Evolutionary conservation across 2,797 vertebrate species (phyloP), one percentile per base, ranked within the genome.

Genomic region (Rhabdomys pumilio): DNA sequence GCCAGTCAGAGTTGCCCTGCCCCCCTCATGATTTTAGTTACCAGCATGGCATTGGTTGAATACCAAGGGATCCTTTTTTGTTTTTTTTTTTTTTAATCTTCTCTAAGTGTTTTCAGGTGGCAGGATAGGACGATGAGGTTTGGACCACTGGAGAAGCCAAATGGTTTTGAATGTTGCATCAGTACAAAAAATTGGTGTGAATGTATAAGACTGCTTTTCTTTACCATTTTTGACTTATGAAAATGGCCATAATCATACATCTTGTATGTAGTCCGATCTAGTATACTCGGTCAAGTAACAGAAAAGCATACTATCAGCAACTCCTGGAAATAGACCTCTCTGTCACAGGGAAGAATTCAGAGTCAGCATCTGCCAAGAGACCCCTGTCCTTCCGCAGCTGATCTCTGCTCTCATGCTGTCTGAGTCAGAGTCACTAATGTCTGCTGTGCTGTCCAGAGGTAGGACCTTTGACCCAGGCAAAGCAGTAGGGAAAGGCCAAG

Each of bases 161-260:
- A 88, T 38, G 9, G 4, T 34, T 53, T 76, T 73, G 24, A 84
- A 59, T 44, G 67, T 8, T 61, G 11, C 6, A 72, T 65, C 59
- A 76, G 24, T 76, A 87, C 11, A 87, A 50, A 59, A 67, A 83
- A 29, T 53, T 12, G 5, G 24, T 31, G 65, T 26, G 89, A 34
- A 24, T 20, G 17, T 41, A 77, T 8, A 26, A 94, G 94, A 44
- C 41, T 67, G 47, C 41, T 55, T 8, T 19, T 79, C 31, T 44
- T 90, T 61, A 63, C 38, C 3, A 84, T 29, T 92, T 96, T 94
- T 88, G 41, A 76, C 53, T 50, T 81, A 55, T 0, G 65, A 59
- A 92, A 91, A 90, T 57, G 53, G 6, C 76, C 90, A 34, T 41
- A 76, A 73, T 44, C 50, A 34, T 75, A 85, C 47, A n/a, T 85